These are phyloP conservation scores for Lobophora halterata DNA, from an alignment of 2,888 invertebrate species.

Conservation along the genomic window DNA sequence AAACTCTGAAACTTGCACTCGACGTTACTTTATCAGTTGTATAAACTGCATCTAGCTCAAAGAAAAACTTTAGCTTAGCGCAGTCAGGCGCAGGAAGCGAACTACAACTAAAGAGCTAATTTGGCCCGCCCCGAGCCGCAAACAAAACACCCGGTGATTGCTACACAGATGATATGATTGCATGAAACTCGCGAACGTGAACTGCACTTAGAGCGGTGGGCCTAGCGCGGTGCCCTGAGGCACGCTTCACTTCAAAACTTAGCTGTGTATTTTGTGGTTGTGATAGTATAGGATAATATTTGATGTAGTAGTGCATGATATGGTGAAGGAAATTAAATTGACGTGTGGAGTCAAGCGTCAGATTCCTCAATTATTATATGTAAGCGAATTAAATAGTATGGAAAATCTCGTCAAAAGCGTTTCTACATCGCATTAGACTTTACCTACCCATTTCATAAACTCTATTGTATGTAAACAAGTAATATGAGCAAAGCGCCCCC, in stretches of 20 bases:
- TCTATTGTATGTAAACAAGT: too few relatives aligned
- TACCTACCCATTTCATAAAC: too few relatives aligned
- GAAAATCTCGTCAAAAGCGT: conserved; percentile 2
- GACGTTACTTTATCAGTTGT: not conserved
- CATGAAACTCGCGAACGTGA: conserved; percentile 34
- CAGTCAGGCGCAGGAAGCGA: conserved; percentile 5
- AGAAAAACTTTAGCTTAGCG: not conserved
- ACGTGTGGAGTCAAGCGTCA: conserved; percentile 7
- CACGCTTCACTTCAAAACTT: conserved; percentile 25
- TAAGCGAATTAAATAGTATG: conserved; percentile 3
- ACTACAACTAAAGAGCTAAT: conserved; percentile 49
- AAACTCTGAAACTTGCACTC: not conserved
- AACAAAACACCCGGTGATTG: conserved; percentile 70
- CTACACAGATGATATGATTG: conserved; percentile 57
- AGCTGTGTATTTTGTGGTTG: too few relatives aligned
- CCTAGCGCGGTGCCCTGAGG: conserved; percentile 26
- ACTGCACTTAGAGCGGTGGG: conserved; percentile 19
- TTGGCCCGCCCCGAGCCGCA: conserved; percentile 50
- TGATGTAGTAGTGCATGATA: conserved; percentile 17
- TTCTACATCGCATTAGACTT: too few relatives aligned
- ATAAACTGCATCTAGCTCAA: not conserved
- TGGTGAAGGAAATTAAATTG: conserved; percentile 15
- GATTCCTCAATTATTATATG: conserved; percentile 13
- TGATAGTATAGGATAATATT: conserved; percentile 22
- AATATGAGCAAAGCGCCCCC: too few relatives aligned